Evolutionary conservation across 2,113 vertebrate species (phyloP).

Genomic region (Psilopogon haemacephalus): DNA sequence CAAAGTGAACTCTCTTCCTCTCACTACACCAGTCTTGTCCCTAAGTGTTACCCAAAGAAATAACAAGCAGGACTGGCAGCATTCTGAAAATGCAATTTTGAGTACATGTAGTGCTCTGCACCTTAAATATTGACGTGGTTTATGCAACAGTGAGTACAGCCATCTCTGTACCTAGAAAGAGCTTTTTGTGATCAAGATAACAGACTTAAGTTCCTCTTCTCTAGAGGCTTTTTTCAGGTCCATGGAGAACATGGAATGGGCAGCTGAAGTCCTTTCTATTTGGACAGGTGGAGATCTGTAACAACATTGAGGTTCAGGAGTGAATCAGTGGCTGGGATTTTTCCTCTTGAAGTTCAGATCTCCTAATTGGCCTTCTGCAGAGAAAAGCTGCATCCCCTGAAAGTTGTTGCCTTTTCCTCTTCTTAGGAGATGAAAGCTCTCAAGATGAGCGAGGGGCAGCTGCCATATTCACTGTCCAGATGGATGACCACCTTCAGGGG

Average conservation of each 20-base stretch:
- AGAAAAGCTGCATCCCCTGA: background rate
- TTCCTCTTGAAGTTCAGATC: background rate
- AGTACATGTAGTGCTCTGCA: background rate
- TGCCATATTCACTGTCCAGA: slow-evolving; percentile 94
- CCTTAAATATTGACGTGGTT: background rate
- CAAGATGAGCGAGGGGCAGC: slow-evolving; percentile 95
- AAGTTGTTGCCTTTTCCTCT: background rate
- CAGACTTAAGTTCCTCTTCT: background rate
- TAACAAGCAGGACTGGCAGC: background rate
- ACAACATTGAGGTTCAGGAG: no score
- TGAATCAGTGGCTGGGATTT: background rate
- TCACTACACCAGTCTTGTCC: background rate
- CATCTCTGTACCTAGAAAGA: background rate
- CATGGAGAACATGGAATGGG: background rate
- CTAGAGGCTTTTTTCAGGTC: background rate
- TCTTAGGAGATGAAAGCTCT: slow-evolving; percentile 86
- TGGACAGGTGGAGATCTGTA: background rate
- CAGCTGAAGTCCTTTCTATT: background rate
- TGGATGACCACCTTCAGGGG: slow-evolving; percentile 93
- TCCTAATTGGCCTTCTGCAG: background rate
- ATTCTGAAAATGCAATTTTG: background rate
- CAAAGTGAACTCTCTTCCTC: background rate
- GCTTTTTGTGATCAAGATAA: background rate
- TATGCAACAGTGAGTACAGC: background rate
- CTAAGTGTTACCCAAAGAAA: background rate